Evolutionary conservation across 2,113 vertebrate species (phyloP).

Genomic region (Alectura lathami): DNA sequence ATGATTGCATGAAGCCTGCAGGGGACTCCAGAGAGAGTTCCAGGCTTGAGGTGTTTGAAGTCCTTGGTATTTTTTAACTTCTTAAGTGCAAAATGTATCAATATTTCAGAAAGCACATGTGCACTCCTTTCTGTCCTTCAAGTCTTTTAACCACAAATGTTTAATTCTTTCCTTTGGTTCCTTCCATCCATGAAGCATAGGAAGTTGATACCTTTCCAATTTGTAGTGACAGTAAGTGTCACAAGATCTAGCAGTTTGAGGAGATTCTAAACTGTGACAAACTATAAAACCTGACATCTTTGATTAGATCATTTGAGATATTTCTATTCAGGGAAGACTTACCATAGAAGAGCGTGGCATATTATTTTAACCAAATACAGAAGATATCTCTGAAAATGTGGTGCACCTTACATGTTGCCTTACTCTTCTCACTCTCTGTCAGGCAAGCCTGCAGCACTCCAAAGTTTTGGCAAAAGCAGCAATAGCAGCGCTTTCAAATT

Average conservation of each 20-base stretch:
- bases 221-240: not conserved
- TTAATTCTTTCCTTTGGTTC: not conserved
- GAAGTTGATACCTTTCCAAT: not conserved
- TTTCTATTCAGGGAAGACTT: not conserved
- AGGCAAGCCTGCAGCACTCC: not conserved
- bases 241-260: not conserved
- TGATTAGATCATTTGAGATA: not conserved
- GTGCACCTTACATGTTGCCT: not conserved
- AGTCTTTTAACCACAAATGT: not conserved
- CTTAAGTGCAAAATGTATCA: not conserved
- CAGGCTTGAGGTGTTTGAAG: not conserved
- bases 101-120: not conserved
- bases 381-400: not conserved
- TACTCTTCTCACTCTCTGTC: not conserved
- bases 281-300: not conserved
- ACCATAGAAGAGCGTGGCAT: not conserved
- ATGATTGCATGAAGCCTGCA: not conserved
- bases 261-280: not conserved
- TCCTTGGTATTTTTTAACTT: not conserved
- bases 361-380: not conserved
- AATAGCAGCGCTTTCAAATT: not conserved
- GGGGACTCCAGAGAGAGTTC: not conserved
- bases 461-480: not conserved
- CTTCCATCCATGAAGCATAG: accelerated
- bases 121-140: not conserved